phyloP scores from a whole-genome alignment of 2,113 vertebrate genomes.

The Sander vitreus region DNA sequence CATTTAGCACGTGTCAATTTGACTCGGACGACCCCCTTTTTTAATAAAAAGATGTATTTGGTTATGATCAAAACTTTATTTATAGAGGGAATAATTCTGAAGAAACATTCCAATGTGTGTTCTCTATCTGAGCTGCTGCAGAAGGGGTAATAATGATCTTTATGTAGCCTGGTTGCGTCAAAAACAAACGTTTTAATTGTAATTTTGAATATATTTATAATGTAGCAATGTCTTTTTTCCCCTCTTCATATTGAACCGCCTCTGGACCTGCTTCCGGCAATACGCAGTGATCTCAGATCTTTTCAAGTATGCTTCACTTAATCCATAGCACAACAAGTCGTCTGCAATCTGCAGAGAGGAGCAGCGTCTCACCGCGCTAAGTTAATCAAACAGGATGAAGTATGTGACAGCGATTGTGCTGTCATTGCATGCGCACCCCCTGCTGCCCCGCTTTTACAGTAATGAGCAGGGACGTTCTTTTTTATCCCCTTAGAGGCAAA shows the following conservation, averaged over 20 bases:
- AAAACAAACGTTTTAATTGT: neutral
- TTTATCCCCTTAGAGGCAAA: constrained; percentile 35
- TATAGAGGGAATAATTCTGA: neutral
- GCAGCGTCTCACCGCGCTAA: neutral
- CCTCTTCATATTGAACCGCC: neutral
- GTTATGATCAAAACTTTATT: constrained; percentile 36
- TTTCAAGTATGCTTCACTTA: constrained; percentile 27
- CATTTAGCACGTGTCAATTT: constrained; percentile 61
- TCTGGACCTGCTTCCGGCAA: neutral
- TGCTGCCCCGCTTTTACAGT: constrained; percentile 31
- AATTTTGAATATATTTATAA: constrained; percentile 18
- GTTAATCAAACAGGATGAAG: constrained; percentile 46
- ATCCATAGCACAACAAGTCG: constrained; percentile 4
- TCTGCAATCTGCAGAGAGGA: constrained; percentile 2
- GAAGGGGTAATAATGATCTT: neutral
- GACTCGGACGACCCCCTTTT: neutral
- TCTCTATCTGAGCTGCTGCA: neutral
- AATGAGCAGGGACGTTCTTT: constrained; percentile 45
- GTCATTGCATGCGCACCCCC: constrained; percentile 20
- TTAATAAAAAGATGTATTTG: neutral
- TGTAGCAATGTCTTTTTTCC: neutral
- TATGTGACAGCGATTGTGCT: constrained; percentile 27
- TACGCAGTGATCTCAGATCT: constrained; percentile 10
- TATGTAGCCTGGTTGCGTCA: neutral
- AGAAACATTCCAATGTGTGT: neutral